These are phyloP conservation scores for Drosophila meridionalis DNA, from an alignment of 2,888 invertebrate species.

Conservation along the genomic window DNA sequence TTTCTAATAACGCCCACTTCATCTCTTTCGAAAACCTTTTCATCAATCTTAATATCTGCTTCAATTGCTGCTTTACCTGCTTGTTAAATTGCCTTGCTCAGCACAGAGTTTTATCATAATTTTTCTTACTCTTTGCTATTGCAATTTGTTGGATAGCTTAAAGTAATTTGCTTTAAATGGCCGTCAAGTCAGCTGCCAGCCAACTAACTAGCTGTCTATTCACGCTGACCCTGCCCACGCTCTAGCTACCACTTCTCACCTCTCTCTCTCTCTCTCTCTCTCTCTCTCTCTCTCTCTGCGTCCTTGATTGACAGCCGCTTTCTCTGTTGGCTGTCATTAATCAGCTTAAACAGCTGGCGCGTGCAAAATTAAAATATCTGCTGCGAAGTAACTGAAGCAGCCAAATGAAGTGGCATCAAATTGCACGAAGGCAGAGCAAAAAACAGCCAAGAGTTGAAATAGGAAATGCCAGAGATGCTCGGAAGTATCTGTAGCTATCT, in stretches of 20 bases:
- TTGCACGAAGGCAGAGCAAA: conserved; percentile 14
- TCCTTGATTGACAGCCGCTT: conserved; percentile 67
- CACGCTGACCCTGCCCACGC: conserved; percentile 8
- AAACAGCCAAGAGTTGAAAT: not conserved
- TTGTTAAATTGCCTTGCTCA: conserved; percentile 11
- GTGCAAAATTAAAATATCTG: conserved; percentile 70
- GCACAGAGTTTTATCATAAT: conserved; percentile 13
- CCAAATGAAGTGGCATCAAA: conserved; percentile 58
- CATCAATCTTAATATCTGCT: not conserved
- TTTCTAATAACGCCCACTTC: not conserved
- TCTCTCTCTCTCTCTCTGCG: conserved; percentile 1
- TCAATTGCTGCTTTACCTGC: conserved; percentile 11
- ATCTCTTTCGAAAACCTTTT: not conserved
- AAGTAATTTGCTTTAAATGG: conserved; percentile 60
- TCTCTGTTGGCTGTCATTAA: conserved; percentile 64
- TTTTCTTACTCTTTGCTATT: conserved; percentile 9
- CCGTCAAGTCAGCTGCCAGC: conserved; percentile 54
- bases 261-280: not conserved
- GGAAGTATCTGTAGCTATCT: not conserved
- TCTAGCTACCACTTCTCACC: too few relatives aligned
- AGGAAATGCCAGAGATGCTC: conserved; percentile 1
- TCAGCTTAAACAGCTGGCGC: conserved; percentile 71
- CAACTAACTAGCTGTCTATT: conserved; percentile 65
- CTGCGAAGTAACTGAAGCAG: conserved; percentile 21
- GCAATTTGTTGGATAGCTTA: conserved; percentile 47